These are phyloP conservation scores for Xylota segnis DNA, from an alignment of 2,888 invertebrate species.

Conservation along the genomic window DNA sequence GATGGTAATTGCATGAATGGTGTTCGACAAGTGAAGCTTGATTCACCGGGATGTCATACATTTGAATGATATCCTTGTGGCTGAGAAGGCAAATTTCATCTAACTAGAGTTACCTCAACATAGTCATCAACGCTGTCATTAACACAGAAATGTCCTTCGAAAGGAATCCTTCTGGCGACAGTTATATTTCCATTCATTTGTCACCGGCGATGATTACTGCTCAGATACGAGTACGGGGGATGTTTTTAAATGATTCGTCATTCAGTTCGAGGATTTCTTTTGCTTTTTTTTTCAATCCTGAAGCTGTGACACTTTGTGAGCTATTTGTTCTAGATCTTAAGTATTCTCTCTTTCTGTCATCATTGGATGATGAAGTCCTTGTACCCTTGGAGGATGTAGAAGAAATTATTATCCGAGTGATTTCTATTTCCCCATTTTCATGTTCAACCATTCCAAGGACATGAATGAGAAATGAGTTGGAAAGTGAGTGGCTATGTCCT, in stretches of 20 bases:
- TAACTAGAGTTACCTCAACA: neutral
- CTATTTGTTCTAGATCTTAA: constrained; percentile 7
- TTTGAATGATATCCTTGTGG: constrained; percentile 15
- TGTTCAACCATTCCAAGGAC: constrained; percentile 9
- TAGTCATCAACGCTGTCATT: constrained; percentile 10
- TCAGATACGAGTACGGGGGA: neutral
- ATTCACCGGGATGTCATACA: neutral
- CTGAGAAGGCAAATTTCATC: neutral
- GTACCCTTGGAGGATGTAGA: neutral
- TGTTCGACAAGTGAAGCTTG: neutral
- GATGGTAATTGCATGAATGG: constrained; percentile 7
- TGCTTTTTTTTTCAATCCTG: constrained; percentile 6
- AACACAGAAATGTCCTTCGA: constrained; percentile 10
- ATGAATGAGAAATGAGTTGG: constrained; percentile 30
- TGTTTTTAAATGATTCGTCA: constrained; percentile 11
- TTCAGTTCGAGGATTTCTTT: neutral
- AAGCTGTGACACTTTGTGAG: neutral
- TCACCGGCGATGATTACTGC: neutral
- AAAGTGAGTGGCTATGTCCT: constrained; percentile 40
- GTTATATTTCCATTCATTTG: neutral
- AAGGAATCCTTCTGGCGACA: constrained; percentile 1
- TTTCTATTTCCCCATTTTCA: constrained; percentile 24
- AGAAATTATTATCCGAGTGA: constrained; percentile 27
- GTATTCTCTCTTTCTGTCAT: neutral
- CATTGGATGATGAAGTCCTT: constrained; percentile 19